A percentile compares a stretch with the other conserved stretches of the same genome.
Conservation (phyloP, 2,113 vertebrate species). For the Scytalopus superciliaris region DNA sequence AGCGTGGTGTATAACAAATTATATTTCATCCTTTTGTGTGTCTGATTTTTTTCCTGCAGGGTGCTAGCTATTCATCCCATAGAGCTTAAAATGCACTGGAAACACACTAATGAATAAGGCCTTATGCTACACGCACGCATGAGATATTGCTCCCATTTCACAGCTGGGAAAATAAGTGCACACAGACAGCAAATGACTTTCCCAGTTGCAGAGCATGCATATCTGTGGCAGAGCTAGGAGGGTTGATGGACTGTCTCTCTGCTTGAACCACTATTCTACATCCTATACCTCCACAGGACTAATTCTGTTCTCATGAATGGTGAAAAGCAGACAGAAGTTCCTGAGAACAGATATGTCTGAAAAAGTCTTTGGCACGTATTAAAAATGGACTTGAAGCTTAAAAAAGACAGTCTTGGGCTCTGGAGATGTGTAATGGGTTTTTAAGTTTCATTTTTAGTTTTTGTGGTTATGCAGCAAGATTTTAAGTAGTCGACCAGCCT, state of each 20-base stretch:
- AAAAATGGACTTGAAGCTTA: not conserved
- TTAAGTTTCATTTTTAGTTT: conserved; percentile 18
- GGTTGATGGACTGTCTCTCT: not conserved
- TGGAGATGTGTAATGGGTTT: not conserved
- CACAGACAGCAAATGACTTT: not conserved
- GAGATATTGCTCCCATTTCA: not conserved
- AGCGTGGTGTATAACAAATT: not conserved
- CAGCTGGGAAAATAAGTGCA: not conserved
- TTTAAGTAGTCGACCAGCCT: not conserved
- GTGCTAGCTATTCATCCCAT: not conserved
- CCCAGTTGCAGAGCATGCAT: not conserved
- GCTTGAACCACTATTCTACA: not conserved
- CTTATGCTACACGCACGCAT: not conserved
- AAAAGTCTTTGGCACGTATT: not conserved
- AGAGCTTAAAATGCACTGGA: not conserved
- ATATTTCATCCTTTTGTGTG: not conserved
- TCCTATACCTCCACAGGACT: not conserved
- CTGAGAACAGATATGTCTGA: not conserved
- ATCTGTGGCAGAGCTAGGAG: not conserved
- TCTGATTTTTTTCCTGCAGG: not conserved
- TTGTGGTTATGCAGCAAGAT: not conserved
- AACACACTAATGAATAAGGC: not conserved
- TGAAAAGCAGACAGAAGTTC: not conserved
- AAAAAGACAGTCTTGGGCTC: not conserved
- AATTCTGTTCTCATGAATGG: not conserved